Percentiles rank a stretch among this genome's conserved stretches.
Conservation (phyloP, 35 echinoderm and acorn worm genomes). For the Heliocidaris tuberculata region DNA sequence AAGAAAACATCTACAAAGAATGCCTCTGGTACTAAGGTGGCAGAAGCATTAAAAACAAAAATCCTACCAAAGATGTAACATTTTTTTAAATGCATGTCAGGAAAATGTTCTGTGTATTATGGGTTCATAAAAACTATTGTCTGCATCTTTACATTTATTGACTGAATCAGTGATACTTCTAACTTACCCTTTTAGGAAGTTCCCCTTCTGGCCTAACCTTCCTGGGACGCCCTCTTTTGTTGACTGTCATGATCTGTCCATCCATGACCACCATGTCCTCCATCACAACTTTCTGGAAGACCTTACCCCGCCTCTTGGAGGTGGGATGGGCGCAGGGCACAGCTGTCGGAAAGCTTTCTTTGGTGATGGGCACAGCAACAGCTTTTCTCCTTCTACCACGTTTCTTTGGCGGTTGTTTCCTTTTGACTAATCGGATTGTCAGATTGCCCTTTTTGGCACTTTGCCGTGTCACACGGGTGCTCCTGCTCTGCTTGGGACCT, state of each 20-base stretch:
- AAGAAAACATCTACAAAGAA: too few relatives aligned
- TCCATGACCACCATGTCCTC: constrained; percentile 45
- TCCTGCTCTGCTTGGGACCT: constrained; percentile 32
- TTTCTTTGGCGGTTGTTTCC: constrained; percentile 9
- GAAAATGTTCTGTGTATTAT: too few relatives aligned
- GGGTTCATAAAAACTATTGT: too few relatives aligned
- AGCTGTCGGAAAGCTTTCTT: not conserved
- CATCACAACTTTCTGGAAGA: constrained; percentile 42
- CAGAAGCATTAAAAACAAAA: too few relatives aligned
- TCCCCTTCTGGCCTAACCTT: constrained; percentile 20
- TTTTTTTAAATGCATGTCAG: too few relatives aligned
- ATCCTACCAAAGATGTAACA: too few relatives aligned
- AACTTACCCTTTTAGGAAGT: not conserved
- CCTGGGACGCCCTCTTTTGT: constrained; percentile 37
- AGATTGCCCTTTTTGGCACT: constrained; percentile 26
- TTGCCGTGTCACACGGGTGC: constrained; percentile 14
- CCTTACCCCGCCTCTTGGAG: constrained; percentile 28
- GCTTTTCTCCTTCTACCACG: constrained; percentile 29
- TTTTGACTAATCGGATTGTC: constrained; percentile 29
- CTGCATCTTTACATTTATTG: too few relatives aligned
- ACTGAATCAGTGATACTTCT: too few relatives aligned
- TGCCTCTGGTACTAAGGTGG: too few relatives aligned
- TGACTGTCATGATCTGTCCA: constrained; percentile 46
- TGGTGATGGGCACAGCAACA: constrained; percentile 21
- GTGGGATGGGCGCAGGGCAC: constrained; percentile 38